phyloP scores from a whole-genome alignment of 2,888 invertebrate genomes.

The Nezara viridula region DNA sequence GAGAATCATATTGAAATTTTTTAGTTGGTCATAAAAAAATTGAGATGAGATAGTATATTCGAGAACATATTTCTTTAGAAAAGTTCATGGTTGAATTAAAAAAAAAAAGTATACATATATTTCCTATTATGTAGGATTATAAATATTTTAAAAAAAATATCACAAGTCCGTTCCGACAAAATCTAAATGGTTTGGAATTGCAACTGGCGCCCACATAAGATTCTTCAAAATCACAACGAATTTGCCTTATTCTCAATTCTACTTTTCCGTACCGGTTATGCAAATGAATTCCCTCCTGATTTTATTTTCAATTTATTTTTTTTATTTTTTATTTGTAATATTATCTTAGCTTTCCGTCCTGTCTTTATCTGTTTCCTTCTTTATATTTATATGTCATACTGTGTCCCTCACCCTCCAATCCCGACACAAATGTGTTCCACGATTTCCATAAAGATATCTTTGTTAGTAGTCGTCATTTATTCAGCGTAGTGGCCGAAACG shows the following conservation, averaged over 20 bases:
- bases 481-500: not conserved
- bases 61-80: not conserved
- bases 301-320: not conserved
- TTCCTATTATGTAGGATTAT: not conserved
- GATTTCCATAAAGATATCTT: not conserved
- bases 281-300: not conserved
- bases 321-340: not conserved
- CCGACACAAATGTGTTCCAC: not conserved
- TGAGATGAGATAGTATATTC: not conserved
- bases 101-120: not conserved
- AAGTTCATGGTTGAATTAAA: not conserved
- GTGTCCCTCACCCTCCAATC: not conserved
- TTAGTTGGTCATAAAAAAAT: no score
- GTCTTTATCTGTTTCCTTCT: not conserved
- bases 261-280: conserved; percentile 4
- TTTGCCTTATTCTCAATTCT: not conserved
- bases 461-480: not conserved
- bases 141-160: not conserved
- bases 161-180: not conserved
- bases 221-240: conserved; percentile 13
- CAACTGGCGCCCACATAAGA: not conserved
- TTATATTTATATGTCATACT: not conserved
- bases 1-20: no score
- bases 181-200: not conserved
- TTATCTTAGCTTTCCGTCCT: not conserved